Conservation (phyloP, 2,797 vertebrate genomes). For the Antennarius maculatus region DNA sequence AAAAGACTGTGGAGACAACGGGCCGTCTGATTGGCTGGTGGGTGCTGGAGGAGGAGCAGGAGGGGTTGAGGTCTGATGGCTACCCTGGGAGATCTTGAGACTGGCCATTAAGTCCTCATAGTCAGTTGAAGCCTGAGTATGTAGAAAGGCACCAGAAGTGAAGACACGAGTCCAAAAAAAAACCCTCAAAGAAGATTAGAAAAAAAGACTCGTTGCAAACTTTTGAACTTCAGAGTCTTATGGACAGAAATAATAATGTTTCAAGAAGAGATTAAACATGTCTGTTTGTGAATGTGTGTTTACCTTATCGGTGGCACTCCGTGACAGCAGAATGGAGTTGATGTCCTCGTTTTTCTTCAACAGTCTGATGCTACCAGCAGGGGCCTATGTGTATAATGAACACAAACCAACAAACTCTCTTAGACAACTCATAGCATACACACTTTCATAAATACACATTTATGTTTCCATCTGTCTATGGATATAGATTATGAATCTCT, state of each 20-base stretch:
- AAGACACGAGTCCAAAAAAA: neutral
- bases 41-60: constrained; percentile 62
- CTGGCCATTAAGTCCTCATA: constrained; percentile 91
- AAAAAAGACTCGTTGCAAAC: no score
- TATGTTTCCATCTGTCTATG: no score
- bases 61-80: constrained; percentile 67
- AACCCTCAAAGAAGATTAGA: no score
- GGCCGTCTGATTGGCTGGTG: constrained; percentile 80
- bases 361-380: constrained; percentile 83
- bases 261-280: neutral
- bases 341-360: constrained; percentile 91
- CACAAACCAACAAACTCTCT: neutral
- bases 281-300: neutral
- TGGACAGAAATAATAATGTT: no score
- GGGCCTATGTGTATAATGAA: constrained; percentile 72
- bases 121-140: constrained; percentile 68
- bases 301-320: constrained; percentile 74
- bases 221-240: no score
- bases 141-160: neutral
- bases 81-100: constrained; percentile 87
- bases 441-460: neutral
- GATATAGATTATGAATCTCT: neutral
- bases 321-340: constrained; percentile 53
- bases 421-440: no score
- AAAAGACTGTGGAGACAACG: constrained; percentile 94